These are phyloP conservation scores for Sphenodon punctatus DNA, from an alignment of 2,797 vertebrate species.

Conservation along the genomic window DNA sequence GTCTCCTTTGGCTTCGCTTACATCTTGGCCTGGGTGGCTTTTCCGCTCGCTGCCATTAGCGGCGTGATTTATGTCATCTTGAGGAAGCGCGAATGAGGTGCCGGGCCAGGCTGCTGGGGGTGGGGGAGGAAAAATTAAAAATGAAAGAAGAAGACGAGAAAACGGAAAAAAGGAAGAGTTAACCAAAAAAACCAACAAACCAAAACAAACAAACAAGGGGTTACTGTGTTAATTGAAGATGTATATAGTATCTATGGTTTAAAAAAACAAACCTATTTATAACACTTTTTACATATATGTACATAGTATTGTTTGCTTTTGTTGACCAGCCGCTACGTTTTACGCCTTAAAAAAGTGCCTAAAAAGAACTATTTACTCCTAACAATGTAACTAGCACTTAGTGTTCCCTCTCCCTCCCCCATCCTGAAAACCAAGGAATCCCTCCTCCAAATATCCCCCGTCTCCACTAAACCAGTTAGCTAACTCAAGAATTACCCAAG, in stretches of 20 bases:
- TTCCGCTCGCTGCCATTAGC: constrained; percentile 90
- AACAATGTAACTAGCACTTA: constrained; percentile 82
- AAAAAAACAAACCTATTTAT: constrained; percentile 99
- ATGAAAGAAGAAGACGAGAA: constrained; percentile 63
- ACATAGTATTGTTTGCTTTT: constrained; percentile 97
- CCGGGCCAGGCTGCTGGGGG: constrained; percentile 5
- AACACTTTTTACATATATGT: constrained; percentile 99
- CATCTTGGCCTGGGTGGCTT: constrained; percentile 93
- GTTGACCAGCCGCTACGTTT: constrained; percentile 81
- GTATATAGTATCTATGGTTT: constrained; percentile 99
- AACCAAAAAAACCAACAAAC: too few relatives aligned
- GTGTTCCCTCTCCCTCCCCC: constrained; percentile 71
- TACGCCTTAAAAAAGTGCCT: constrained; percentile 92
- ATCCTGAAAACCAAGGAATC: constrained; percentile 68
- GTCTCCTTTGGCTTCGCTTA: constrained; percentile 88
- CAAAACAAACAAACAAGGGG: too few relatives aligned
- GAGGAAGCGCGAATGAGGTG: constrained; percentile 90
- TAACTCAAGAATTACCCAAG: constrained; percentile 35
- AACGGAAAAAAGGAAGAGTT: constrained; percentile 60
- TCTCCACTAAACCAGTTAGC: constrained; percentile 11
- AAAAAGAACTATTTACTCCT: constrained; percentile 83
- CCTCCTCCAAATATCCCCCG: constrained; percentile 52
- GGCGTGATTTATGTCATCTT: constrained; percentile 93
- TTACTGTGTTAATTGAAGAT: constrained; percentile 93
- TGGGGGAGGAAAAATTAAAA: constrained; percentile 63